Base-by-base conservation (phyloP, 64 coral and sea anemone species). In the Catalaphyllia jardinei region DNA sequence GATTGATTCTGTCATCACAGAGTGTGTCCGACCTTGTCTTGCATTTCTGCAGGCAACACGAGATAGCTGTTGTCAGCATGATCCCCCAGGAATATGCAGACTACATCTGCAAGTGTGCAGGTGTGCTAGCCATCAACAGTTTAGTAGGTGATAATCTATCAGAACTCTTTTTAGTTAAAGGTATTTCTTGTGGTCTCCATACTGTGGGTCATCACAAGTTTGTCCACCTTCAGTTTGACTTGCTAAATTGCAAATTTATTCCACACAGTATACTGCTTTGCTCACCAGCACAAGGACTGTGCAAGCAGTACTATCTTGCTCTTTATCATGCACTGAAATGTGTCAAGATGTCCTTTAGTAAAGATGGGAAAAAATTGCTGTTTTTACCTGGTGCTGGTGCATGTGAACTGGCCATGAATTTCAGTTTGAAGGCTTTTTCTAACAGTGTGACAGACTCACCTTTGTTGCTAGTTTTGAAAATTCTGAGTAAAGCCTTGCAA, bases 21-120 rank as follows among this genome's bases (percentile, higher is more conserved):
- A 30, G 71, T 73, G 75, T 91, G 19, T 90, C 94, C 52, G 78
- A 93, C 49, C 67, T 95, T 29, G 73, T 93, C 57, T 60, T 99
- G 18, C 97, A 99, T 71, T 88, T 93, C 78, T 99, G 97, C 63
- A 83, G 67, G 14, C 91, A 99, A 20, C 86, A 84, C 71, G 33
- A 83, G 6, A 93, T 99, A 50, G 97, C 97, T 91, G 92, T 93
- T 80, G 92, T 99, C 72, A 94, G 93, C 46, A 88, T 91, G 87
- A 76, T 99, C 74, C 94, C 97, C 60, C 29, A 54, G 17, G 94
- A 99, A 76, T 88, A 85, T 75, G 86, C 74, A 35, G 20, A 71
- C 49, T 75, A 92, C 20, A 91, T 99, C 10, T 95, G 90, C 73
- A 86, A 81, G 62, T 88, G 74, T 59, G 61, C 86, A 3, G 82